Evolutionary conservation across 2,113 vertebrate genomes (phyloP).

Genomic region (Rhinogobius similis): DNA sequence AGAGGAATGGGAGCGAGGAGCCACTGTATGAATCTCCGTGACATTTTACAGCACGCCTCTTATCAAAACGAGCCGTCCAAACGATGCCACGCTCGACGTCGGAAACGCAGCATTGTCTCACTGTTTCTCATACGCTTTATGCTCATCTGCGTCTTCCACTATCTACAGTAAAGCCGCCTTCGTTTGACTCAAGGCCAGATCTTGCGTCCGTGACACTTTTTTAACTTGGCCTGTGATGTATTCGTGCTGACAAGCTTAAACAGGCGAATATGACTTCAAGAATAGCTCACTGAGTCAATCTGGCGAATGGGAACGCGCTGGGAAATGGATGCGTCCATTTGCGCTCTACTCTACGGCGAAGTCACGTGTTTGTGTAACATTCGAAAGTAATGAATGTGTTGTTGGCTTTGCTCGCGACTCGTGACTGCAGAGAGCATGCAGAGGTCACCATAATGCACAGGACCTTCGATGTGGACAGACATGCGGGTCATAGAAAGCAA

Average conservation of each 20-base stretch:
- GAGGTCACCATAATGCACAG: neutral
- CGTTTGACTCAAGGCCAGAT: constrained; percentile 20
- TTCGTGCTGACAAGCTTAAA: constrained; percentile 31
- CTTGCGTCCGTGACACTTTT: constrained; percentile 11
- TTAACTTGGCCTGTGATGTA: constrained; percentile 37
- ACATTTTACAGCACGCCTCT: constrained; percentile 18
- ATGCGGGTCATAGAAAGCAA: too few relatives aligned
- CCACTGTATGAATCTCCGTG: constrained; percentile 39
- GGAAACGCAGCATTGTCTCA: constrained; percentile 9
- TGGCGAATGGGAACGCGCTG: constrained; percentile 11
- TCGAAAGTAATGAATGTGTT: neutral
- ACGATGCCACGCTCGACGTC: neutral
- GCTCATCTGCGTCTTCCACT: neutral
- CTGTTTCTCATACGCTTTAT: neutral
- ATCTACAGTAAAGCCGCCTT: constrained; percentile 28
- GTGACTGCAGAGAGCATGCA: neutral
- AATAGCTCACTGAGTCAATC: constrained; percentile 21
- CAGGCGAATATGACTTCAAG: constrained; percentile 24
- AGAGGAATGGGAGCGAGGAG: constrained; percentile 24
- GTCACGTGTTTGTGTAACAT: neutral
- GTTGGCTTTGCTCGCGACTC: neutral
- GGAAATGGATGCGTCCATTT: constrained; percentile 23
- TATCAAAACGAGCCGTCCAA: constrained; percentile 32
- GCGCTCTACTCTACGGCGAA: neutral
- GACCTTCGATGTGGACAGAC: neutral